Conservation (phyloP, 2,113 vertebrate genomes). For the Paradisaea rubra region DNA sequence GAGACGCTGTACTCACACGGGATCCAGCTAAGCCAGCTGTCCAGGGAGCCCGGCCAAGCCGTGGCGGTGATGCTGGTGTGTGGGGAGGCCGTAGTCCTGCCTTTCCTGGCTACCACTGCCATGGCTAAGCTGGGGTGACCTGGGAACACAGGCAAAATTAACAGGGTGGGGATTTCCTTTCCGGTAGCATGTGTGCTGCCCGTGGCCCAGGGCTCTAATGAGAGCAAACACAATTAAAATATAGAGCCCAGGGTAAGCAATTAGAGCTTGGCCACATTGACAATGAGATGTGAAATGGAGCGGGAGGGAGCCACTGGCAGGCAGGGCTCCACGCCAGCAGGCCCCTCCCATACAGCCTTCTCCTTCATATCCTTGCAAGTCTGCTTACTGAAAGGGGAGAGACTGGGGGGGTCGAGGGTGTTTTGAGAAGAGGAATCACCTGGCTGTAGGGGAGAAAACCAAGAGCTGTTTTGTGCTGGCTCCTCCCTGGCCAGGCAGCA, state of each 20-base stretch:
- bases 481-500: not conserved
- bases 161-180: not conserved
- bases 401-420: accelerated
- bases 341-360: not conserved
- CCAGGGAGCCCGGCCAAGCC: not conserved
- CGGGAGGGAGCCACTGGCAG: not conserved
- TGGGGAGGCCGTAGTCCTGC: not conserved
- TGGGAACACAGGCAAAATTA: not conserved
- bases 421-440: not conserved
- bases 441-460: not conserved
- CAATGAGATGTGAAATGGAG: not conserved
- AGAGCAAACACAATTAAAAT: conserved; percentile 18
- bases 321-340: not conserved
- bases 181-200: not conserved
- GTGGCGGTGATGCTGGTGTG: not conserved
- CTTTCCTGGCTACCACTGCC: not conserved
- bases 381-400: not conserved
- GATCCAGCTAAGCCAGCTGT: conserved; percentile 64
- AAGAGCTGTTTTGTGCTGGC: not conserved
- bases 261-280: not conserved
- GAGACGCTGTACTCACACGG: conserved; percentile 66
- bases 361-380: not conserved
- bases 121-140: not conserved
- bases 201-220: not conserved
- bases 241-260: accelerated